A percentile compares a stretch with the other conserved stretches of the same genome.
phyloP scores from a whole-genome alignment of 2,797 vertebrate genomes.

The Microtus californicus region DNA sequence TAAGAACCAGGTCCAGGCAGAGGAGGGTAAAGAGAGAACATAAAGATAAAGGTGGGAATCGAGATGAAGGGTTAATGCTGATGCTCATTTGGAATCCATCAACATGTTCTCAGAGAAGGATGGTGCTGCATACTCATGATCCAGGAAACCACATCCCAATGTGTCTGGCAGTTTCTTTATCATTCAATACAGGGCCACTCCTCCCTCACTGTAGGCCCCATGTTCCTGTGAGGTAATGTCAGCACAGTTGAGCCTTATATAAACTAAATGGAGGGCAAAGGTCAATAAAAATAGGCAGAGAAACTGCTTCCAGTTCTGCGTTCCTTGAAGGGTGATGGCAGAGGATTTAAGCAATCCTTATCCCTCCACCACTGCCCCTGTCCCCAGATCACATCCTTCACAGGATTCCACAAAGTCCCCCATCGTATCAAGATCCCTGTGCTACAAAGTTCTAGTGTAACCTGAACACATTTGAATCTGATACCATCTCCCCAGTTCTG shows the following conservation, averaged over 20 bases:
- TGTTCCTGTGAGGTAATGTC: neutral
- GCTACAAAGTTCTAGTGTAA: neutral
- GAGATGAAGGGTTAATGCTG: neutral
- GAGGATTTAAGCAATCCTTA: neutral
- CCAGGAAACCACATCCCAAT: neutral
- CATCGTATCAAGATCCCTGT: neutral
- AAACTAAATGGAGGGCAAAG: neutral
- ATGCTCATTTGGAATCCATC: neutral
- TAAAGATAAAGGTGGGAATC: neutral
- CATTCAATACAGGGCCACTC: neutral
- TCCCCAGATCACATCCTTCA: neutral
- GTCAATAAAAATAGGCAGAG: neutral
- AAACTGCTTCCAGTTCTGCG: neutral
- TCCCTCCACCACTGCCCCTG: neutral
- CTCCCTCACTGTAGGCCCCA: neutral
- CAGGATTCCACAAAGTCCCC: neutral
- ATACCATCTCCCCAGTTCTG: neutral
- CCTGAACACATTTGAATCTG: neutral
- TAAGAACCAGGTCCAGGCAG: neutral
- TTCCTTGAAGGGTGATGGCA: neutral
- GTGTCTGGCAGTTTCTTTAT: neutral
- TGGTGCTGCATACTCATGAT: neutral
- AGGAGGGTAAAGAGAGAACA: neutral
- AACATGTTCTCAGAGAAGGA: neutral
- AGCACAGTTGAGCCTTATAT: neutral